A percentile compares a stretch with the other conserved stretches of the same genome.
These are phyloP conservation scores for Epistrophella euchroma DNA, from an alignment of 2,888 invertebrate species.

Conservation along the genomic window DNA sequence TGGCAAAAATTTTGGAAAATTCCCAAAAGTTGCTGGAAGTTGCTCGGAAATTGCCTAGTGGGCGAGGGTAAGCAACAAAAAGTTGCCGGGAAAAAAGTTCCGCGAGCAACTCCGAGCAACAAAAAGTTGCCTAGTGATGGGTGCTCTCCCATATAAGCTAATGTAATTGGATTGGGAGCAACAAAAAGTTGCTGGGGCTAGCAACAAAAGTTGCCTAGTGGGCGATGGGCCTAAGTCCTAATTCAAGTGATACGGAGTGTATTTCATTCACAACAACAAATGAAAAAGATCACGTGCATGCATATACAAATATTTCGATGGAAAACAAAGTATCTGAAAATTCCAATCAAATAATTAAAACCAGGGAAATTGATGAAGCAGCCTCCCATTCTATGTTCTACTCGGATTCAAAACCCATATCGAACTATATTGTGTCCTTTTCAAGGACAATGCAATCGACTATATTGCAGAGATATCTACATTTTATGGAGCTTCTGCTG, in stretches of 20 bases:
- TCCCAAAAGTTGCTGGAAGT: no score
- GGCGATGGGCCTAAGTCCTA: no score
- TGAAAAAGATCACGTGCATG: background rate
- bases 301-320: background rate
- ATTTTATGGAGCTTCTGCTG: constrained; percentile 38
- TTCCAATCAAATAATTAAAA: constrained; percentile 72
- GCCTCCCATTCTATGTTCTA: constrained; percentile 16
- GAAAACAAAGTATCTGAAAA: constrained; percentile 64
- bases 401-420: background rate
- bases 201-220: no score
- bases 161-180: no score
- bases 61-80: no score
- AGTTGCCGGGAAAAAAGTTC: no score
- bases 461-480: background rate
- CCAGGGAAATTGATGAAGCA: constrained; percentile 33
- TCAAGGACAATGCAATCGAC: constrained; percentile 49
- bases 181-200: no score
- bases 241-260: background rate
- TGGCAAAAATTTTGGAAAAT: no score
- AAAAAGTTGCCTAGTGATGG: no score
- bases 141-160: no score
- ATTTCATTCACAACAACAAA: background rate
- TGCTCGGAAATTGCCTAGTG: no score
- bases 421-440: constrained; percentile 17
- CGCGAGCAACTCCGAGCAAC: no score